Evolutionary conservation across 2,113 vertebrate genomes (phyloP), one percentile per base, ranked within the genome.

Genomic region (Ochotona curzoniae): DNA sequence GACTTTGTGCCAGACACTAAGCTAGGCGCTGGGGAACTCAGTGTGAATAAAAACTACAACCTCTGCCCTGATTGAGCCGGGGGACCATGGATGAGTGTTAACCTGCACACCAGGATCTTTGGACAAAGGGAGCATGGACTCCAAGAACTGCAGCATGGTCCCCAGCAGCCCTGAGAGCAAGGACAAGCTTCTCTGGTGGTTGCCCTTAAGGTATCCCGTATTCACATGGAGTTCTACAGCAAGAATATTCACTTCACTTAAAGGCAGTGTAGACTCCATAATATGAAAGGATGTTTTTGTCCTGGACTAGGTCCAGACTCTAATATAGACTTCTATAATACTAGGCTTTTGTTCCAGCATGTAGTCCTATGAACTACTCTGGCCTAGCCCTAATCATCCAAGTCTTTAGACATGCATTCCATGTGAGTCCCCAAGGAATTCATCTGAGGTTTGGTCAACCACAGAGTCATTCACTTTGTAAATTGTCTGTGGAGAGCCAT

Each of bases 381-480:
- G 51, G 30, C 35, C 64, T 7, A 69, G 63, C 7, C 60, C 69
- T 90, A 70, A 74, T 70, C 38, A 49, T 70, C 80, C 38, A 20
- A 32, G 25, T 25, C 63, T 49, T 88, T n/a, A 82, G 49, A 47
- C 81, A 64, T 9, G 26, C 81, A 85, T 82, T 82, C 79, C 82
- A 78, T 0, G 0, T 9, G 2, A n/a, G 26, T 76, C 61, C 82
- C 88, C 83, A 18, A 60, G 73, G 85, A 88, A 66, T 60, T 74
- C 17, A 35, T 47, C 73, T 86, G 60, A 21, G 44, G 87, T 70
- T 64, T 95, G 64, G 79, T 75, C 84, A 93, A 54, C 87, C 86
- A 88, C 86, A 94, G 25, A 83, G 28, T n/a, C 83, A 78, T 69
- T 73, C 26, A 26, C 25, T 73, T 78, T 38, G 71, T 69, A 70